Evolutionary conservation across 2,888 invertebrate species (phyloP).

Genomic region (Drosophila pullipes): DNA sequence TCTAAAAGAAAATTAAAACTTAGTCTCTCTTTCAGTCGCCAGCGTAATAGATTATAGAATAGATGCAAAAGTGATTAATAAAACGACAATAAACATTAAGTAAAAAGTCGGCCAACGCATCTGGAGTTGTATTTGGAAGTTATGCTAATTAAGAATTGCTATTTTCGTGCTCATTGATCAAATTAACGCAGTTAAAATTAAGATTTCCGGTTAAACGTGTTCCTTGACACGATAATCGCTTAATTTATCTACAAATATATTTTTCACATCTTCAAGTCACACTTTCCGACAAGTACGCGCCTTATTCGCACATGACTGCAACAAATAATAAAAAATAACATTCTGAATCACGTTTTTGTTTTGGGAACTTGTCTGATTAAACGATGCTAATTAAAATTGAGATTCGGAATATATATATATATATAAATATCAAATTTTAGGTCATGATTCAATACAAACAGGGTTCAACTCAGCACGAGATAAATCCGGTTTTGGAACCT

Average conservation of each 20-base stretch:
- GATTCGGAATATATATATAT: slow-evolving; percentile 41
- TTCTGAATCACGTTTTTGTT: slow-evolving; percentile 58
- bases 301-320: slow-evolving; percentile 45
- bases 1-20: slow-evolving; percentile 86
- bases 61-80: slow-evolving; percentile 51
- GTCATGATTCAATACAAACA: slow-evolving; percentile 60
- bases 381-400: slow-evolving; percentile 55
- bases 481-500: slow-evolving; percentile 53
- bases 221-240: slow-evolving; percentile 27
- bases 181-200: slow-evolving; percentile 63
- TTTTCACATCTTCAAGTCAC: slow-evolving; percentile 56
- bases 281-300: slow-evolving; percentile 61
- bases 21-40: slow-evolving; percentile 8
- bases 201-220: slow-evolving; percentile 60
- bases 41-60: slow-evolving; percentile 7
- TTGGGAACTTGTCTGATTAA: slow-evolving; percentile 24
- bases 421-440: slow-evolving; percentile 36
- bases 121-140: slow-evolving; percentile 25
- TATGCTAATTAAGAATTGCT: slow-evolving; percentile 46
- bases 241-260: neutral
- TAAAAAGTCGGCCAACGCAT: slow-evolving; percentile 35
- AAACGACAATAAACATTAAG: slow-evolving; percentile 22
- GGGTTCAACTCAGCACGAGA: slow-evolving; percentile 6
- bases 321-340: slow-evolving; percentile 36
- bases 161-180: slow-evolving; percentile 54